Conservation (phyloP, 2,113 vertebrate species). For the Tricholaema leucomelas region DNA sequence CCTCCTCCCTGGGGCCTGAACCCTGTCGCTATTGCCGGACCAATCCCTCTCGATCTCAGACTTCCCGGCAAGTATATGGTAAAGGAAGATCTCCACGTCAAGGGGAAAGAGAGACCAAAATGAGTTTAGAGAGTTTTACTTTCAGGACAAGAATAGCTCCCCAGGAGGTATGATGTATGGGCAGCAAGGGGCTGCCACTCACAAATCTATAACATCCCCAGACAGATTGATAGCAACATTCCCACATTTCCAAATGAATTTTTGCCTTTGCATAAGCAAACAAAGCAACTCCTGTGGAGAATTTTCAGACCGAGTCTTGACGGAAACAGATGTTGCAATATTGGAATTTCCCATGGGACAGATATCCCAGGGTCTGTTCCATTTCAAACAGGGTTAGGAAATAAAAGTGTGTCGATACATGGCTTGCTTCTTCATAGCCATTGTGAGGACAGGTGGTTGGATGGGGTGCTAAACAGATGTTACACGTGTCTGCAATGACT, state of each 20-base stretch:
- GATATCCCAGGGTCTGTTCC: slow-evolving; percentile 20
- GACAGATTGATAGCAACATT: not conserved
- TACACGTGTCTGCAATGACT: not conserved
- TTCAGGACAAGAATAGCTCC: not conserved
- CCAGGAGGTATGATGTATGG: not conserved
- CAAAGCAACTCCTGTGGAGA: not conserved
- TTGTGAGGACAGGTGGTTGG: slow-evolving; percentile 16
- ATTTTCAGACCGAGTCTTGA: slow-evolving; percentile 15
- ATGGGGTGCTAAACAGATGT: slow-evolving; percentile 8
- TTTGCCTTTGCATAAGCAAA: not conserved
- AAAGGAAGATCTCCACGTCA: not conserved
- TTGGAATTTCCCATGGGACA: slow-evolving; percentile 33
- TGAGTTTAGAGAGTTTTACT: not conserved
- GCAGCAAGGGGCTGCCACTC: not conserved
- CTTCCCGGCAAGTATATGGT: accelerated
- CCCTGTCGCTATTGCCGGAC: no score
- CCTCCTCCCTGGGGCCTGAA: no score
- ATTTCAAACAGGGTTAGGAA: slow-evolving; percentile 27
- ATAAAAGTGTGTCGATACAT: slow-evolving; percentile 39
- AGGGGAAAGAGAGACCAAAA: not conserved
- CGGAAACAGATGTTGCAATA: slow-evolving; percentile 56
- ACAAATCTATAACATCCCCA: not conserved
- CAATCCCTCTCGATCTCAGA: no score
- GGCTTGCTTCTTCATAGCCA: not conserved
- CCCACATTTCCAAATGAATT: not conserved